phyloP scores from a whole-genome alignment of 2,797 vertebrate species.

The Acanthiza pusilla region DNA sequence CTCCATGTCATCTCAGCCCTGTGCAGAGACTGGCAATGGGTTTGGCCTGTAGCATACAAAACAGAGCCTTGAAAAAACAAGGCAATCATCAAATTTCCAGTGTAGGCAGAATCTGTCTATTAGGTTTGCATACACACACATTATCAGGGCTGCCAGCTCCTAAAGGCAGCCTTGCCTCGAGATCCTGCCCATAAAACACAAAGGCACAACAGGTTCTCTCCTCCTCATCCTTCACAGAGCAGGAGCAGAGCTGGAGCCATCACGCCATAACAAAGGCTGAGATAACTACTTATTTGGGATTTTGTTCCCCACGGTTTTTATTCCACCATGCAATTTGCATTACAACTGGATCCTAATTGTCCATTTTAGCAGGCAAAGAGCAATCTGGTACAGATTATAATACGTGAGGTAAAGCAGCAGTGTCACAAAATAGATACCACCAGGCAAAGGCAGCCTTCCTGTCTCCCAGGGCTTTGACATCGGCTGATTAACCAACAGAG shows the following conservation, averaged over 20 bases:
- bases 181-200: neutral
- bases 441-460: neutral
- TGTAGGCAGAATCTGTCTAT: conserved; percentile 13
- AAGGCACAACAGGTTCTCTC: neutral
- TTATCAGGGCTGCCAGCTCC: neutral
- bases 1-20: neutral
- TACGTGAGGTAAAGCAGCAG: neutral
- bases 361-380: conserved; percentile 1
- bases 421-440: neutral
- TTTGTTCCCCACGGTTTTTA: neutral
- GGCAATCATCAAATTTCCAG: conserved; percentile 26
- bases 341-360: neutral
- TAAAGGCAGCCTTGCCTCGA: neutral
- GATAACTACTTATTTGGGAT: neutral
- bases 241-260: neutral
- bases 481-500: neutral
- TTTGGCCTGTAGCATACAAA: neutral
- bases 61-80: conserved; percentile 6
- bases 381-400: conserved; percentile 40
- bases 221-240: neutral
- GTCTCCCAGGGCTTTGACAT: neutral
- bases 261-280: neutral
- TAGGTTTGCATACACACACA: neutral
- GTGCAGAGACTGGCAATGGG: neutral
- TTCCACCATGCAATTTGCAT: neutral